phyloP scores from a whole-genome alignment of 2,888 invertebrate species.

The Drosophila yooni region DNA sequence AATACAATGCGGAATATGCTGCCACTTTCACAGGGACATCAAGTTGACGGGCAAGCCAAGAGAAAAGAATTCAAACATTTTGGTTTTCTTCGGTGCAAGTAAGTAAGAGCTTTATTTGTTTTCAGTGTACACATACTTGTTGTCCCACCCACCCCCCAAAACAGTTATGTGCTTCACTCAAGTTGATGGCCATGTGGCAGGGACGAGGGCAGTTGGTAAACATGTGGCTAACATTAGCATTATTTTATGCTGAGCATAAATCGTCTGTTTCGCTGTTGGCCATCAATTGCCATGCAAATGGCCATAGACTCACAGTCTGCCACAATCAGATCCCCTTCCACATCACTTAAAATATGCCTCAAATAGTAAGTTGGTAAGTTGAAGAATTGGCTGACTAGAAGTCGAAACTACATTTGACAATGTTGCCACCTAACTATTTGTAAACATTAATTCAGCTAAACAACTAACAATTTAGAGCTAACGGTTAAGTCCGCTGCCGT shows the following conservation, averaged over 20 bases:
- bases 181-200: constrained; percentile 16
- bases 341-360: background rate
- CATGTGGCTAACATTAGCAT: constrained; percentile 55
- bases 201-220: constrained; percentile 47
- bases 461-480: background rate
- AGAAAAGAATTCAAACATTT: constrained; percentile 1
- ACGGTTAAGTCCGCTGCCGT: constrained; percentile 12
- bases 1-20: constrained; percentile 9
- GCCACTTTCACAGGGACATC: constrained; percentile 3
- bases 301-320: constrained; percentile 11
- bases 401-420: background rate
- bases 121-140: constrained; percentile 33
- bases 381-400: constrained; percentile 16
- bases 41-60: background rate
- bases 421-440: constrained; percentile 5
- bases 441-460: constrained; percentile 13
- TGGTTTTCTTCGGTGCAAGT: constrained; percentile 28
- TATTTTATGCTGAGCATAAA: constrained; percentile 66
- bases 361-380: constrained; percentile 4
- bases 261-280: constrained; percentile 57
- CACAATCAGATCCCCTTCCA: constrained; percentile 9
- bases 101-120: constrained; percentile 52
- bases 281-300: constrained; percentile 39
- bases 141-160: constrained; percentile 41
- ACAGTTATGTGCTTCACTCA: constrained; percentile 50